Evolutionary conservation across 2,113 vertebrate species (phyloP).

Genomic region (Antechinus flavipes): DNA sequence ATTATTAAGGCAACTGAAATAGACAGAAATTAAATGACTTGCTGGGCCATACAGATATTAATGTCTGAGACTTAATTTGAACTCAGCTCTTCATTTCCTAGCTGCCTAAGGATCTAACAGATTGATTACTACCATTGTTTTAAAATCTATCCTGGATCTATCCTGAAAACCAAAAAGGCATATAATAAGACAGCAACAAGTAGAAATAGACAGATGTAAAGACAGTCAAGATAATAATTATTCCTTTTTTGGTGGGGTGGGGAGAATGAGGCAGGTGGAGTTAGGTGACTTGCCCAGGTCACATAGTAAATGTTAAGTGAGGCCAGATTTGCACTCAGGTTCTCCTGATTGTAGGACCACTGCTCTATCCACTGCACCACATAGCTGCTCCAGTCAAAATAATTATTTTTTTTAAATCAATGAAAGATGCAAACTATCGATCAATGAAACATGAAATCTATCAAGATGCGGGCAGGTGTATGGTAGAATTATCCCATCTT

Average conservation of each 20-base stretch:
- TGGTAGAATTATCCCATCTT: not conserved
- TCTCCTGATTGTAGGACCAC: too few species aligned
- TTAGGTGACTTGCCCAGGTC: too few species aligned
- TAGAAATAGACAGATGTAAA: too few species aligned
- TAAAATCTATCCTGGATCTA: not conserved
- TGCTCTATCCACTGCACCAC: too few species aligned
- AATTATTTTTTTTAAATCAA: too few species aligned
- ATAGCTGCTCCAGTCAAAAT: not conserved
- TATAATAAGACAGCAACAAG: not conserved
- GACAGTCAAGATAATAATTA: not conserved
- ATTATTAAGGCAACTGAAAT: not conserved
- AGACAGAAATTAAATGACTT: not conserved
- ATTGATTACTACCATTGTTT: not conserved
- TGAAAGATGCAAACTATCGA: fast-evolving
- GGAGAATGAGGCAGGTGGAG: too few species aligned
- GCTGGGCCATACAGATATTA: not conserved
- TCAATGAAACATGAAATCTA: fast-evolving
- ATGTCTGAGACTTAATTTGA: not conserved
- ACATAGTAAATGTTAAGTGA: too few species aligned
- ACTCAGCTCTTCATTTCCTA: not conserved
- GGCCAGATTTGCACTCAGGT: too few species aligned
- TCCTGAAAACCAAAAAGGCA: not conserved
- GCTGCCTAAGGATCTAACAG: not conserved
- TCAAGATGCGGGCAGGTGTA: not conserved
- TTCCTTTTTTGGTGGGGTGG: too few species aligned